These are phyloP conservation scores for Rhamphomyia laevipes DNA, from an alignment of 2,888 invertebrate genomes.

Conservation along the genomic window DNA sequence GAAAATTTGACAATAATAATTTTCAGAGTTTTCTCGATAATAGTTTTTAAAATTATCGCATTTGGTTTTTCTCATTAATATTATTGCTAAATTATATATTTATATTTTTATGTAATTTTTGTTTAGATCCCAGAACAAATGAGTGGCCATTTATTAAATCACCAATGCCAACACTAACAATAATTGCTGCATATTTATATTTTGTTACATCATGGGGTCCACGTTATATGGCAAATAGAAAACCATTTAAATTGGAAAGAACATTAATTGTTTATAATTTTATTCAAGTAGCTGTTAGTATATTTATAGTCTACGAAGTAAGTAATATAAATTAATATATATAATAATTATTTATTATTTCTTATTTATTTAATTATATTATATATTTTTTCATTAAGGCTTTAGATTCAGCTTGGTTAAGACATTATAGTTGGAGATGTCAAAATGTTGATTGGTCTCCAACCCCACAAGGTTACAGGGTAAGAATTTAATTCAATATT, in stretches of 20 bases:
- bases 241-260: constrained; percentile 69
- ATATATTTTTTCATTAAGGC: constrained; percentile 40
- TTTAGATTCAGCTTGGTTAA: constrained; percentile 64
- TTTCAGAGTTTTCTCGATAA: too few relatives aligned
- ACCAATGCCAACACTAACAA: constrained; percentile 55
- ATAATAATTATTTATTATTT: not conserved
- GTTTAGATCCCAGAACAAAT: constrained; percentile 50
- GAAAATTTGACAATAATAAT: too few relatives aligned
- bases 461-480: constrained; percentile 64
- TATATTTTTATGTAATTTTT: constrained; percentile 3
- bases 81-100: too few relatives aligned
- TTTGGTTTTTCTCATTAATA: too few relatives aligned
- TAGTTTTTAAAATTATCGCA: too few relatives aligned
- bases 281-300: constrained; percentile 72
- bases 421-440: constrained; percentile 78
- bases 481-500: constrained; percentile 37
- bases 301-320: constrained; percentile 54
- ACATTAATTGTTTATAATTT: constrained; percentile 78
- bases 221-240: constrained; percentile 71
- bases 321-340: constrained; percentile 1
- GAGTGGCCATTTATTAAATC: constrained; percentile 55
- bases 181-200: constrained; percentile 56
- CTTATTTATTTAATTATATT: not conserved
- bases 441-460: constrained; percentile 81
- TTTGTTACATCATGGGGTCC: constrained; percentile 72